These are phyloP conservation scores for Orientallactaga sibirica DNA, from an alignment of 2,797 vertebrate genomes.

Conservation along the genomic window DNA sequence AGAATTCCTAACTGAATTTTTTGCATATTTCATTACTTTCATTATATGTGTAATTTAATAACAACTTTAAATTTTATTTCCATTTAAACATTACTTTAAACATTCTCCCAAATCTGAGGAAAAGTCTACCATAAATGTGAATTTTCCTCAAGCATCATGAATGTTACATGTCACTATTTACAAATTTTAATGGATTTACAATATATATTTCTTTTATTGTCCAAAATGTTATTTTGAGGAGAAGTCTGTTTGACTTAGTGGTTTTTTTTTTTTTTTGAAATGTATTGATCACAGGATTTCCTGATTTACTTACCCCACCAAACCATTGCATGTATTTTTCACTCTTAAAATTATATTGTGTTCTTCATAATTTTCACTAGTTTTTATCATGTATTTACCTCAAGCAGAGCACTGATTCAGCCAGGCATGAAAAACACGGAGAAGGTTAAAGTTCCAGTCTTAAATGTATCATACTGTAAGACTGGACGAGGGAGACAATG, in stretches of 20 bases:
- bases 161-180: not conserved
- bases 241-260: not conserved
- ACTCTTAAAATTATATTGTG: not conserved
- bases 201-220: not conserved
- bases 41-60: not conserved
- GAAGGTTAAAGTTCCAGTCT: not conserved
- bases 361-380: not conserved
- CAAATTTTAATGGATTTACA: not conserved
- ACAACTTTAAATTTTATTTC: conserved; percentile 2
- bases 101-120: not conserved
- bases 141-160: not conserved
- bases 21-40: not conserved
- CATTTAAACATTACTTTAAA: conserved; percentile 9
- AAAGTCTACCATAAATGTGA: not conserved
- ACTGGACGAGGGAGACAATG: not conserved
- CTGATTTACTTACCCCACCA: not conserved
- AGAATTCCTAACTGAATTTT: conserved; percentile 6
- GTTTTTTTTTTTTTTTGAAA: not conserved
- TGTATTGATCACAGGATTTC: not conserved
- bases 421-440: not conserved
- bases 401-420: not conserved
- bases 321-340: not conserved
- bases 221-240: not conserved
- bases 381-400: not conserved
- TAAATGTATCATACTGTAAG: not conserved